phyloP scores from a whole-genome alignment of 1,140 invertebrate species.

The Portunus trituberculatus region DNA sequence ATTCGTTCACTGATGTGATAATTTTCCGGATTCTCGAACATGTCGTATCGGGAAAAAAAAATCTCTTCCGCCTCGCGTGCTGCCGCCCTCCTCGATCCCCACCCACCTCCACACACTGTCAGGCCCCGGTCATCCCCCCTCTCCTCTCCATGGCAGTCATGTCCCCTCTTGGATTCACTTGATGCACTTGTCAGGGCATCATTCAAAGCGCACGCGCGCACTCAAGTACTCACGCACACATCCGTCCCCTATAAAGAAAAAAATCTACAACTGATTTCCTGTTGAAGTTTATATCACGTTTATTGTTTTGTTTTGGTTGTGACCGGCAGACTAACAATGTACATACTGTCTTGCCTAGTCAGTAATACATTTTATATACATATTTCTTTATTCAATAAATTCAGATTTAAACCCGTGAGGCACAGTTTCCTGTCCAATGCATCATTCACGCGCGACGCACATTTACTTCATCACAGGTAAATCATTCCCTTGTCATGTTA shows the following conservation, averaged over 20 bases:
- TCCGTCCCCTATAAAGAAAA: background rate
- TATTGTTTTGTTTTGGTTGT: too few species aligned
- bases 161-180: background rate
- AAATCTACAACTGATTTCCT: background rate
- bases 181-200: background rate
- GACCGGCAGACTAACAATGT: too few species aligned
- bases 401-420: background rate
- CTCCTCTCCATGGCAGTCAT: background rate
- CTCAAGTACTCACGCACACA: background rate
- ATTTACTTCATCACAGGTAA: background rate
- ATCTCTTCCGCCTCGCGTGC: background rate
- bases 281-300: too few species aligned
- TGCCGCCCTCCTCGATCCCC: background rate
- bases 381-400: too few species aligned
- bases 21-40: background rate
- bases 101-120: background rate
- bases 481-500: too few species aligned
- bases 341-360: too few species aligned
- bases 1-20: constrained; percentile 12
- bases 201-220: background rate
- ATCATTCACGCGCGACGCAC: background rate
- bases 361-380: too few species aligned
- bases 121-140: too few species aligned
- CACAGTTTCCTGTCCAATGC: background rate
- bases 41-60: background rate